Evolutionary conservation across 2,888 invertebrate genomes (phyloP), one percentile per base, ranked within the genome.

Genomic region (Diarsia mendica): DNA sequence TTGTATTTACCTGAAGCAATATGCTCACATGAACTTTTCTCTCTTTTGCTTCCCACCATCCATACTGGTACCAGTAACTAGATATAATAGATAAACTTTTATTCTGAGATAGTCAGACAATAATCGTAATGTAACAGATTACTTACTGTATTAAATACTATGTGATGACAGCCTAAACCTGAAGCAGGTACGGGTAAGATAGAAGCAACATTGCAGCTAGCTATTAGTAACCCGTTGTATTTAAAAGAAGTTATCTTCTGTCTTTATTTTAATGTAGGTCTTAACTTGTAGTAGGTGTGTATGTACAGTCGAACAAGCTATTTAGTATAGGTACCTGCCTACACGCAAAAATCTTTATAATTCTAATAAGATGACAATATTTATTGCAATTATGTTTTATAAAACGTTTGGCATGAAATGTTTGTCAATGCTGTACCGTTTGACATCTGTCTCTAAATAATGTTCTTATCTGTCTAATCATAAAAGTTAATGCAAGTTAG

Each of bases 61-160:
- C 23, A 55, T 28, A 58, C 15, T 58, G 20, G 44, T 48, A 39
- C 39, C 39, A 39, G 39, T 39, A 44, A 20, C 0, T 69, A 23
- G 1, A 28, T 28, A 28, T 33, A 4, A 20, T 58, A 44, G 23
- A 48, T 55, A 55, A 15, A 44, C 15, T 49, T 60, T 61, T n/a
- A 61, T 10, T 61, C n/a, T 74, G 28, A 39, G 44, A 51, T 61
- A 33, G 18, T 46, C n/a, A 9, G 49, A 23, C n/a, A 74, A 63
- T 75, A 74, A 46, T 33, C 13, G n/a, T 61, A 15, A 60, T 13
- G 28, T 49, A 49, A 73, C 28, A 23, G 1, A 39, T 73, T n/a
- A 60, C 2, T 8, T 15, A 6, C 3, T 48, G 8, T 39, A 28
- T 58, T 72, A 72, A 4, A 15, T 9, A 23, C 28, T 28, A 28